Percentiles rank a stretch among this genome's conserved stretches.
These are phyloP conservation scores for Plebejus anna DNA, from an alignment of 2,888 invertebrate genomes.

Conservation along the genomic window DNA sequence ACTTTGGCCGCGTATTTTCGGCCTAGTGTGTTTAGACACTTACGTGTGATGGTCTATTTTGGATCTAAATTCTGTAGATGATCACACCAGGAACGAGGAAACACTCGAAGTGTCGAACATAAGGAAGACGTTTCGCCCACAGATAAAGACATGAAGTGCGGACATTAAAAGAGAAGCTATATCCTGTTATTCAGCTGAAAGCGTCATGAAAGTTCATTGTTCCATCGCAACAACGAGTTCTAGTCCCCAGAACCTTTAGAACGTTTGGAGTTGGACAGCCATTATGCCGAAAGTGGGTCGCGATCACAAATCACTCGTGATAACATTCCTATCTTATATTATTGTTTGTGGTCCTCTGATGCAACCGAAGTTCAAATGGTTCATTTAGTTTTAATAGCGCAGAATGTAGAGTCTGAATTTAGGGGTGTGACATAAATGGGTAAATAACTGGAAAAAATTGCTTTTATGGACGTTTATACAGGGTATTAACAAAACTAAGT, in stretches of 20 bases:
- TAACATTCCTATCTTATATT: conserved; percentile 15
- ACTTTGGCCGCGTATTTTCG: too few species aligned
- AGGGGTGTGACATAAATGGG: too few species aligned
- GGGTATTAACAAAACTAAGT: too few species aligned
- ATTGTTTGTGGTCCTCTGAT: conserved; percentile 14
- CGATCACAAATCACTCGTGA: conserved; percentile 24
- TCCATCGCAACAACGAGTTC: background rate
- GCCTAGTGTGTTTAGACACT: too few species aligned
- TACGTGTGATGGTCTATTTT: background rate
- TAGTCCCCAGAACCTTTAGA: background rate
- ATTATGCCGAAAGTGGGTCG: conserved; percentile 10
- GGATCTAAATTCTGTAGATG: background rate
- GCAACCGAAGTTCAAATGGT: background rate
- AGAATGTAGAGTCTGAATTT: background rate
- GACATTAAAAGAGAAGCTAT: background rate
- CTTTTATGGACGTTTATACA: too few species aligned
- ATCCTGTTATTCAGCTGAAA: conserved; percentile 8
- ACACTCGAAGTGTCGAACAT: background rate
- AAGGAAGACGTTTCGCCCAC: background rate
- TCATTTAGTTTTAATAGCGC: background rate
- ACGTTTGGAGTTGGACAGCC: conserved; percentile 16
- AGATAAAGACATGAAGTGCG: background rate
- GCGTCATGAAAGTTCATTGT: background rate
- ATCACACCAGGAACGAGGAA: background rate
- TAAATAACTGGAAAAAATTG: too few species aligned